These are phyloP conservation scores for Circaetus cinerascens DNA, from an alignment of 2,113 vertebrate genomes.

Conservation along the genomic window DNA sequence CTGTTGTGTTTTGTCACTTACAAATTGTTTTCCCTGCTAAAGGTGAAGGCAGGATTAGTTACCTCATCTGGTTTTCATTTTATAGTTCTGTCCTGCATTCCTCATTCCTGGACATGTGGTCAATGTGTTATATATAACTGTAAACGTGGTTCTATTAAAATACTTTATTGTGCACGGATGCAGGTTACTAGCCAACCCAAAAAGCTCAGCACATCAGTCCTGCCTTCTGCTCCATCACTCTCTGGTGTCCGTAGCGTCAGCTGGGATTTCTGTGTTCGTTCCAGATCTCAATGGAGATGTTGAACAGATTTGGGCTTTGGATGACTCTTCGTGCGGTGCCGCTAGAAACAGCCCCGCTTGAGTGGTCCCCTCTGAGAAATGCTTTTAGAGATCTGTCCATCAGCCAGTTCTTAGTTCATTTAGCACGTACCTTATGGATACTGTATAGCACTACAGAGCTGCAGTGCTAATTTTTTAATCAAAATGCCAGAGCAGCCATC, in stretches of 20 bases:
- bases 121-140: background rate
- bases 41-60: background rate
- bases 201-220: background rate
- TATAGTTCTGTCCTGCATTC: background rate
- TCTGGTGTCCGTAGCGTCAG: background rate
- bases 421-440: background rate
- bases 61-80: background rate
- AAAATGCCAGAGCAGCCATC: constrained; percentile 35
- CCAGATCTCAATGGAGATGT: background rate
- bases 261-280: background rate
- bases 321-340: background rate
- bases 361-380: background rate
- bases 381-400: background rate
- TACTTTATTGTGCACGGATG: background rate
- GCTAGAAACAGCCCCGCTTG: rapidly evolving
- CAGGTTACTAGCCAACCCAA: background rate
- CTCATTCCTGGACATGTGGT: rapidly evolving
- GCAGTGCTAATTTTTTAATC: constrained; percentile 41
- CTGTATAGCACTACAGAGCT: background rate
- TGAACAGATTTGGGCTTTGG: background rate
- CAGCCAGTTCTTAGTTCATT: background rate
- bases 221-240: background rate
- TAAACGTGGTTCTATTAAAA: background rate
- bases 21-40: background rate
- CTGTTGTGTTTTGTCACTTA: background rate